Evolutionary conservation across 2,888 invertebrate genomes (phyloP), one percentile per base, ranked within the genome.

Genomic region (Harmothoe impar): DNA sequence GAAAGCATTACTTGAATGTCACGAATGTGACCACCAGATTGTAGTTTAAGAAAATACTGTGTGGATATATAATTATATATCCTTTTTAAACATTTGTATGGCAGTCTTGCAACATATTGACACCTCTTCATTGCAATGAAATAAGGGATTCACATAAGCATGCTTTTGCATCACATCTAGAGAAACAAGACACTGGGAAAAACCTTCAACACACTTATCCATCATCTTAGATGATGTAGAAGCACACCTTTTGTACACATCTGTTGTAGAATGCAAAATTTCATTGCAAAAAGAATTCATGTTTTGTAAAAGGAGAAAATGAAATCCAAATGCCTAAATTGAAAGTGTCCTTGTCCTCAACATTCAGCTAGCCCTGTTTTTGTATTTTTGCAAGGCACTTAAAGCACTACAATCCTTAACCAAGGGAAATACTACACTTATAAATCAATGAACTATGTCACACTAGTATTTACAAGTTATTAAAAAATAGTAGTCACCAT

Each of bases 401-500:
- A 15, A 68, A 72, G 72, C 72, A 29, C 72, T 72, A 72, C 29
- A 29, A 25, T 72, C 31, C 29, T 72, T 72, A 72, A 72, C 72
- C 72, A 72, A 72, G 17, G 72, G 29, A 62, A 25, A 72, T 15
- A 29, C 29, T 72, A 72, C 31, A 25, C 31, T 29, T 15, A 29
- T 72, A 29, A 72, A 29, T 72, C 62, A 62, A 62, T 62, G 62
- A n/a, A 29, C 31, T 29, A 72, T 72, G 72, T 72, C 72, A 72
- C 31, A 72, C 0, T 72, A n/a, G 15, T 72, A 72, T 72, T 25
- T 72, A 72, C 72, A 72, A 29, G 72, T 72, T n/a, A 17, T 72
- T 23, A 12, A 72, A 72, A 72, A 29, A 72, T 62, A 29, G 29
- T 72, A 72, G 72, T 72, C 25, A 1, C 25, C 15, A 29, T n/a